Evolutionary conservation across 2,797 vertebrate species (phyloP), one percentile per base, ranked within the genome.

Genomic region (Schizopygopsis malacanthus): DNA sequence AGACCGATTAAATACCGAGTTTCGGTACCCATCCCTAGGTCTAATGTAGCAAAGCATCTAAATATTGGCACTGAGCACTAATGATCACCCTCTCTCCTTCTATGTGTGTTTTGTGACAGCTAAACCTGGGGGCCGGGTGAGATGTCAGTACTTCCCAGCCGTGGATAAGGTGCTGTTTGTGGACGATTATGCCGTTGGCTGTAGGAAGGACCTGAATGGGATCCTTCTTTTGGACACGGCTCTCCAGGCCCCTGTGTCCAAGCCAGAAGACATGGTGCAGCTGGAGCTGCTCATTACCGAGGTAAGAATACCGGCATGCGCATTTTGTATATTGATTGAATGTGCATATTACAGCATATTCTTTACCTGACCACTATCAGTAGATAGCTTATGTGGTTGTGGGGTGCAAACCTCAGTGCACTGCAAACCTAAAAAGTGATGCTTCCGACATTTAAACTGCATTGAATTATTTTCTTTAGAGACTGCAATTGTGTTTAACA

Each of bases 101-200:
- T 82, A 6, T 87, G 41, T 65, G 2, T 70, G 61, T 72, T 45
- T 77, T 85, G 11, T 88, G 6, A 25, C 93, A 99, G 98, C 97
- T 89, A 99, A 99, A 94, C 97, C 98, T 61, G 98, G 97, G n/a
- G 97, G 97, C 82, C 96, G 96, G 79, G 97, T 99, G 94, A 97
- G 96, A 91, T 99, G 98, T 95, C 98, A 99, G 93, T 99, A 99
- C 95, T 97, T 99, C 91, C 97, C 98, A 72, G 96, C 97, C 50
- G 98, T 99, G 93, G 98, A 99, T 96, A 99, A 99, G 95, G 98
- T 99, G 92, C 95, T 99, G 92, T 99, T 99, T 93, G 98, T 99
- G 95, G 97, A 99, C 0, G 98, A 99, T 95, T 99, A 97, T 85
- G 97, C 97, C 83, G 98, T 99, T 86, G 98, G 98, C 88, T 99